phyloP scores from a whole-genome alignment of 2,797 vertebrate species.

The Malacoctenus gilli region DNA sequence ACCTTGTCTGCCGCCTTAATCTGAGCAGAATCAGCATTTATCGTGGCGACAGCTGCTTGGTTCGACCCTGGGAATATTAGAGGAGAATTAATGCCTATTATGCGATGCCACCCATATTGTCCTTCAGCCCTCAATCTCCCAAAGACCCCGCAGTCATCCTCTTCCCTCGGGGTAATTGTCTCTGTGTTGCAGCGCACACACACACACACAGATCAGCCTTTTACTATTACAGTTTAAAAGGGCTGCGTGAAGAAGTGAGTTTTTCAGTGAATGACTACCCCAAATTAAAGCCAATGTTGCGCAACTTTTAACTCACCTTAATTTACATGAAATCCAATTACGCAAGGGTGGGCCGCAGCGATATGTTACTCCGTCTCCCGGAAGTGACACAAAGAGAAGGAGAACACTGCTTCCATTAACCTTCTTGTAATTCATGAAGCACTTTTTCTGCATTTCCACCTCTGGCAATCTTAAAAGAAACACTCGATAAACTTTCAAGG shows the following conservation, averaged over 20 bases:
- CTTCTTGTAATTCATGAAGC: background rate
- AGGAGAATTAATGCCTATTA: slow-evolving; percentile 46
- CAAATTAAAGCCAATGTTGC: slow-evolving; percentile 15
- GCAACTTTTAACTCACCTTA: slow-evolving; percentile 7
- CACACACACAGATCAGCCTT: slow-evolving; percentile 19
- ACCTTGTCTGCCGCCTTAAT: slow-evolving; percentile 38
- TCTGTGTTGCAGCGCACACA: slow-evolving; percentile 14
- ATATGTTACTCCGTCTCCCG: background rate
- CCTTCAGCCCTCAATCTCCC: slow-evolving; percentile 52
- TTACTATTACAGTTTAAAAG: slow-evolving; percentile 1
- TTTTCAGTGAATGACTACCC: slow-evolving; percentile 12
- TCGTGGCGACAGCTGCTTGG: slow-evolving; percentile 38
- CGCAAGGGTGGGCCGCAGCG: background rate
- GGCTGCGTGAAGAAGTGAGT: background rate
- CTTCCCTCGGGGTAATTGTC: slow-evolving; percentile 45
- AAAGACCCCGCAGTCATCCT: slow-evolving; percentile 30
- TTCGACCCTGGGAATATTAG: slow-evolving; percentile 48
- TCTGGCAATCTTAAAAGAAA: too few relatives aligned
- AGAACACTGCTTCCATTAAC: slow-evolving; percentile 3
- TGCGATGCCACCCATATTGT: slow-evolving; percentile 31
- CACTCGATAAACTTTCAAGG: too few relatives aligned
- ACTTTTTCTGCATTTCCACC: too few relatives aligned
- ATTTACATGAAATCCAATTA: slow-evolving; percentile 26
- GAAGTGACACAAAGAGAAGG: background rate
- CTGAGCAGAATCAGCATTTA: slow-evolving; percentile 34